Base-by-base conservation (phyloP, 2,797 vertebrate species). In the Pangasius krempfi region DNA sequence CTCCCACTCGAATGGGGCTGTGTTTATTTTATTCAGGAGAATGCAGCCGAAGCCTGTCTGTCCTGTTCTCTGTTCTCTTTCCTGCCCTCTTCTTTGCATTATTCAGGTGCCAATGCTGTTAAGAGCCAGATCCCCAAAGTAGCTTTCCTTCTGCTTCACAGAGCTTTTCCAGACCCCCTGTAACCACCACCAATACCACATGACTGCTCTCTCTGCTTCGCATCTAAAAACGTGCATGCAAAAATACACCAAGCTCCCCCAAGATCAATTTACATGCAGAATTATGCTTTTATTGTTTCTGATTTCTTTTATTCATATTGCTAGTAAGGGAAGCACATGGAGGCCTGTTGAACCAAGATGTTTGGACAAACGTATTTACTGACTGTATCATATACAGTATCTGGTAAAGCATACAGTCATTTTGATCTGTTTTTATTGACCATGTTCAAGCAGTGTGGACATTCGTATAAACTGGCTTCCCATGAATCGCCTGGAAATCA, bases 1-100 rank as follows among this genome's bases (percentile, higher is more conserved):
- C 44, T 56, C 40, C n/a, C 2, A 27, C 64, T 90, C 27, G 56
- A 90, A 68, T 91, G 79, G 87, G 90, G 81, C 50, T 30, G 16
- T 66, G 73, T 93, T 90, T 92, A 92, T 93, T 95, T 95, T 94
- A 95, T 95, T 95, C 93, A 95, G 89, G 82, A 87, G 89, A 92
- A 93, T 91, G 92, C 91, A 92, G 91, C 93, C 91, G 87, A 85
- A 80, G 78, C 94, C 80, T 83, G 79, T 73, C 25, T 85, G 37
- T 60, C 52, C 73, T 85, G 37, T 52, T 80, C 44, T 89, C 58
- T 60, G 52, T 62, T n/a, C 52, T 78, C n/a, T 64, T 89, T 62
- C 76, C 86, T 66, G 84, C 84, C 60, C 84, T 7, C 16, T 44
- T 62, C 52, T 89, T 84, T 91, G 87, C 86, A 92, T 92, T 91